These are phyloP conservation scores for Pristionchus exspectatus DNA, from an alignment of 2,888 invertebrate genomes.

Conservation along the genomic window DNA sequence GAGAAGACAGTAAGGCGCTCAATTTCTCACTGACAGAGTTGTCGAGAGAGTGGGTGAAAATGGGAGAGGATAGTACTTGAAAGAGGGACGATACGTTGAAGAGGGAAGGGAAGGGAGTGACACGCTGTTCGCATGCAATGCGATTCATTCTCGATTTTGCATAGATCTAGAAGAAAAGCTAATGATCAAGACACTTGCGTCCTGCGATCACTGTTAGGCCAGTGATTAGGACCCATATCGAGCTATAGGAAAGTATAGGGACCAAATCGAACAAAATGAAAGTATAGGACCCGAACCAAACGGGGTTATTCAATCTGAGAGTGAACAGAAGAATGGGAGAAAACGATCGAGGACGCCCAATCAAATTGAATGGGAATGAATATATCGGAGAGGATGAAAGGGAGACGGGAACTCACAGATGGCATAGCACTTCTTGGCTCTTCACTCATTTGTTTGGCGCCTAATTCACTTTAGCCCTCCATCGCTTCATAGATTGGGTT, in stretches of 20 bases:
- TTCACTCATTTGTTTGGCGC: slow-evolving; percentile 19
- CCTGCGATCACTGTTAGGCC: neutral
- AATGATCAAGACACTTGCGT: neutral
- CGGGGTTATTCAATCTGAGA: slow-evolving; percentile 17
- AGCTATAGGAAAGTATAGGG: too few species aligned
- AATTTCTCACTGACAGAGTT: neutral
- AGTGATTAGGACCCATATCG: neutral
- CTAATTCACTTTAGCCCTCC: neutral
- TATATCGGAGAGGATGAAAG: slow-evolving; percentile 48
- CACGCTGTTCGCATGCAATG: neutral
- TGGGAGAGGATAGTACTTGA: slow-evolving; percentile 26
- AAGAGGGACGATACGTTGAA: slow-evolving; percentile 21
- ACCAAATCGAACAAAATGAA: neutral
- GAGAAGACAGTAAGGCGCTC: neutral
- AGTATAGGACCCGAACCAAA: neutral
- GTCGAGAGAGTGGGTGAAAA: neutral
- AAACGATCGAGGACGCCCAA: slow-evolving; percentile 17
- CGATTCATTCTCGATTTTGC: neutral
- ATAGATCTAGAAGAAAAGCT: neutral
- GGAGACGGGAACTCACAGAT: slow-evolving; percentile 40
- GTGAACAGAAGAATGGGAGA: slow-evolving; percentile 14
- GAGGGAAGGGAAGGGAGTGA: neutral
- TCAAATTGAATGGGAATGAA: slow-evolving; percentile 49
- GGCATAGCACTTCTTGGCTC: slow-evolving; percentile 30
- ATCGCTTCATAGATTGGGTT: slow-evolving; percentile 24